Evolutionary conservation across 2,797 vertebrate genomes (phyloP), one percentile per base, ranked within the genome.

Genomic region (Chrosomus eos): DNA sequence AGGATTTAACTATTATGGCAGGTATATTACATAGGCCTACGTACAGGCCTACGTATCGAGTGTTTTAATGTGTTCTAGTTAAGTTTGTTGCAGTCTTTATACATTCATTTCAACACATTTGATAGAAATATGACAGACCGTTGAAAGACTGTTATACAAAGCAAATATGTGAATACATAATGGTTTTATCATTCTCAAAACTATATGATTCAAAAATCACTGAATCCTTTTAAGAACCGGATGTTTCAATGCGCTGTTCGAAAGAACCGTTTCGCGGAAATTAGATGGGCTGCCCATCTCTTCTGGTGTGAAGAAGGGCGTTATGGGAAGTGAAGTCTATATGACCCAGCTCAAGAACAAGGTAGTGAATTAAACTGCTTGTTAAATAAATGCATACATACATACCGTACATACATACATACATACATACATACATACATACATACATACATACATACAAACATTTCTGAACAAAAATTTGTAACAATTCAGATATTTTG

Each of bases 301-400:
- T 4, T 40, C 81, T 73, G 85, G 82, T 70, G 64, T 75, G 66
- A 51, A 62, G 67, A 51, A 87, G 18, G 7, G 89, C 21, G 70
- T 83, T 88, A 28, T 92, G 90, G 87, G 89, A 89, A 77, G 83
- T 90, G 88, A 76, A 90, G 90, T 90, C 83, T 45, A 26, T 43
- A 16, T 23, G 19, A 6, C 5, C 28, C 26, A 36, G 8, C 7
- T 26, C 80, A 45, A 7, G 31, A 38, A 38, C 31, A 33, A 33
- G 11, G 5, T 19, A 51, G 60, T 64, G 26, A 64, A 64, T 64
- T 6, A 10, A 16, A 43, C 1, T 6, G 36, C 33, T 60, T 60
- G 4, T 26, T 11, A 60, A 60, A 26, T 26, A 26, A 2, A 26
- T 13, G 26, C 4, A 53, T 43, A 40, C 2, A 9, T 40, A 40